These are phyloP conservation scores for Itoplectis maculator DNA, from an alignment of 2,888 invertebrate genomes.

Conservation along the genomic window DNA sequence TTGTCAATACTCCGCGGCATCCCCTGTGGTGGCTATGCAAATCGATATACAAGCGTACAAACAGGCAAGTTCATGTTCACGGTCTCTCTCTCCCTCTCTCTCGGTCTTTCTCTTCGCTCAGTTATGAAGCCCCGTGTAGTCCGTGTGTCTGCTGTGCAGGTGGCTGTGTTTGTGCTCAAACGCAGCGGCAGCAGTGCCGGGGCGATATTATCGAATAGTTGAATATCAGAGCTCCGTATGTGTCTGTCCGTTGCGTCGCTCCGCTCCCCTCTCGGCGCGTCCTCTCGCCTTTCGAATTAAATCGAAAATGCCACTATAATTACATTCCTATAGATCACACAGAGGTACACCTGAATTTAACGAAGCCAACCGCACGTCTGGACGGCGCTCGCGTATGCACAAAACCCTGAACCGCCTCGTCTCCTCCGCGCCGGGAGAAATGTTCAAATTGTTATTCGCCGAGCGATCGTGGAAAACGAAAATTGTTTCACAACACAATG, in stretches of 20 bases:
- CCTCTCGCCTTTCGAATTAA: slow-evolving; percentile 47
- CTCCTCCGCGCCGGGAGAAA: not conserved
- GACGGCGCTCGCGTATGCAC: not conserved
- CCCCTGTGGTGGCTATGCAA: slow-evolving; percentile 37
- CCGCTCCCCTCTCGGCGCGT: not conserved
- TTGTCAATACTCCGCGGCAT: not conserved
- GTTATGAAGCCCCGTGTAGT: too few species aligned
- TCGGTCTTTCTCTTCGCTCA: not conserved
- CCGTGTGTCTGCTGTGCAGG: not conserved
- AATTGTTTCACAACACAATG: slow-evolving; percentile 17
- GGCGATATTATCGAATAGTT: slow-evolving; percentile 58
- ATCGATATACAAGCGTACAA: slow-evolving; percentile 43
- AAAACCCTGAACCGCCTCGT: not conserved
- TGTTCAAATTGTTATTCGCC: slow-evolving; percentile 22
- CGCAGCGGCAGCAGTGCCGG: slow-evolving; percentile 12
- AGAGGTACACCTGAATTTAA: slow-evolving; percentile 35
- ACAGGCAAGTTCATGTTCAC: slow-evolving; percentile 8
- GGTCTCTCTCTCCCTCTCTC: slow-evolving; percentile 14
- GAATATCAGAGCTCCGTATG: slow-evolving; percentile 40
- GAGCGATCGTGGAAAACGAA: slow-evolving; percentile 4
- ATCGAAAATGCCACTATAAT: slow-evolving; percentile 60
- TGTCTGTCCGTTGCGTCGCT: too few species aligned
- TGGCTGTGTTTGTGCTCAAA: too few species aligned
- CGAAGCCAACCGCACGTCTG: slow-evolving; percentile 1
- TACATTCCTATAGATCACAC: slow-evolving; percentile 57